A percentile compares a stretch with the other conserved stretches of the same genome.
These are phyloP conservation scores for Xylota segnis DNA, from an alignment of 2,888 invertebrate species.

Conservation along the genomic window DNA sequence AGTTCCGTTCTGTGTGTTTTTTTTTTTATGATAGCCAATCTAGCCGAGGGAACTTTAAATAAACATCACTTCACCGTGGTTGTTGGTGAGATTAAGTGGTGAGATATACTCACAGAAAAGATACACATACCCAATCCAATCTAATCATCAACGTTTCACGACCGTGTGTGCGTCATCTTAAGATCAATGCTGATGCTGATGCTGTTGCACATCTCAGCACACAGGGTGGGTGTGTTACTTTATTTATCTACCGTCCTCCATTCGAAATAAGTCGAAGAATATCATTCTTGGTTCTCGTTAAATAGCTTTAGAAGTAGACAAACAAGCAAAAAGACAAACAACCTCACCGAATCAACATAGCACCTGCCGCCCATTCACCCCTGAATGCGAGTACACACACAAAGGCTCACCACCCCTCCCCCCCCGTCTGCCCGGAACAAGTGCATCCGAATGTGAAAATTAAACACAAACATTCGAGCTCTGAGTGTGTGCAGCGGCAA, in stretches of 20 bases:
- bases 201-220: conserved; percentile 10
- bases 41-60: conserved; percentile 58
- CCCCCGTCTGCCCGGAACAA: conserved; percentile 5
- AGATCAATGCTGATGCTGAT: conserved; percentile 47
- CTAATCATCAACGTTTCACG: conserved; percentile 41
- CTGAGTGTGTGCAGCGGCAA: conserved; percentile 56
- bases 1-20: conserved; percentile 8
- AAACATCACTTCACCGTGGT: conserved; percentile 55
- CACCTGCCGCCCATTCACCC: conserved; percentile 68
- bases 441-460: conserved; percentile 72
- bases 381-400: conserved; percentile 21
- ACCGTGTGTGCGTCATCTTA: conserved; percentile 45
- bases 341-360: conserved; percentile 56
- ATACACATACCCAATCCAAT: conserved; percentile 40
- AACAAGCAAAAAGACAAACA: conserved; percentile 59
- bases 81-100: conserved; percentile 64
- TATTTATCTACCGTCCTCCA: conserved; percentile 43
- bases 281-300: conserved; percentile 62
- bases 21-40: conserved; percentile 38
- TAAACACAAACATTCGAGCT: conserved; percentile 71
- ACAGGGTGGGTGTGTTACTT: conserved; percentile 43
- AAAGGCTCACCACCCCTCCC: no score
- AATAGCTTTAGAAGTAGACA: conserved; percentile 66
- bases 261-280: conserved; percentile 42
- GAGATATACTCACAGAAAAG: conserved; percentile 56